Base-by-base conservation (phyloP, 2,888 invertebrate genomes). In the Exocentrus adspersus region DNA sequence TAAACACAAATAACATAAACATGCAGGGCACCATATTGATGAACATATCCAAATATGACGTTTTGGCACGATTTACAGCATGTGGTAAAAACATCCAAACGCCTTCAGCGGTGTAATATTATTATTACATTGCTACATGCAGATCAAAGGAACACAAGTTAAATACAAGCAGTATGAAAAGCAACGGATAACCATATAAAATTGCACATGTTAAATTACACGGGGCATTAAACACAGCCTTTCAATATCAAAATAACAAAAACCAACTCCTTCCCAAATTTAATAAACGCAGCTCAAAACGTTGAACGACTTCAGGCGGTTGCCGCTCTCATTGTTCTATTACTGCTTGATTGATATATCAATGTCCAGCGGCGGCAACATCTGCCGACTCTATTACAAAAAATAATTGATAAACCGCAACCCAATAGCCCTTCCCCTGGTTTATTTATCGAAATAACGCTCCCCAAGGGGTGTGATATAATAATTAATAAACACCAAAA, bases 401-500 rank as follows among this genome's bases (percentile, higher is more conserved):
- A 60, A 51, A 63, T 69, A 71, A 69, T 72, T 62, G 62, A 64
- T 64, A 65, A 66, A 68, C 70, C 68, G 60, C 68, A 71, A 57
- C 58, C 64, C 17, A 59, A 57, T 62, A 63, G 62, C 62, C 67
- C 58, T 12, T 37, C 12, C 12, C n/a, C 37, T 17, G 37, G 37
- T 37, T 37, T 37, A 6, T 37, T 37, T 12, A 37, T 14, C 37
- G 37, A 37, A 2, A 37, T 37, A 37, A 10, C 37, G 14, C 37
- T 12, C 37, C 37, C 12, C 37, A 59, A 65, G 64, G 70, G 70
- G 70, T 64, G 69, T 62, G 69, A 70, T 70, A 66, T 63, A 65
- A 69, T 68, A 68, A 72, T 71, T 70, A 71, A 66, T 70, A 69
- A 62, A 70, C 64, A 71, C 62, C 69, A 69, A 66, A 69, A 70